These are phyloP conservation scores for Nymphalis urticae DNA, from an alignment of 2,888 invertebrate genomes.

Conservation along the genomic window DNA sequence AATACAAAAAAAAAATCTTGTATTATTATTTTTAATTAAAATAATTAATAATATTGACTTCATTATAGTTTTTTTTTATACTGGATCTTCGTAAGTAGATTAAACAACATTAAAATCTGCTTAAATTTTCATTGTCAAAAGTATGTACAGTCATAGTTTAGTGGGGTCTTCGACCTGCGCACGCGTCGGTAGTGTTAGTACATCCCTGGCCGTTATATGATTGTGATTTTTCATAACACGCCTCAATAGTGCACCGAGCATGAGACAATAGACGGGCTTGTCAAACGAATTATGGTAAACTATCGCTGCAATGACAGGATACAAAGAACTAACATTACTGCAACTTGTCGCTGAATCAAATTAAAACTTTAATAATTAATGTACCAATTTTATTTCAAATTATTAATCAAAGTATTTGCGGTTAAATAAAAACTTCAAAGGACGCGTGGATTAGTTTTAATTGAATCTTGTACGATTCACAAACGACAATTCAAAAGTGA, in stretches of 20 bases:
- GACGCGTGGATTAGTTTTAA: too few relatives aligned
- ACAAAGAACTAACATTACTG: not conserved
- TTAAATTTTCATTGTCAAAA: conserved; percentile 31
- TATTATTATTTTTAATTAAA: too few relatives aligned
- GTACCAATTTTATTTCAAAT: too few relatives aligned
- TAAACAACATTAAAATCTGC: not conserved
- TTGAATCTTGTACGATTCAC: too few relatives aligned
- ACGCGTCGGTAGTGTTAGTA: conserved; percentile 1
- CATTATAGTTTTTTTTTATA: too few relatives aligned
- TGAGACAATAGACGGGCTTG: conserved; percentile 11
- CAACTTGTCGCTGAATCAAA: not conserved
- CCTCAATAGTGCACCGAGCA: conserved; percentile 8
- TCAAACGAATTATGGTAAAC: conserved; percentile 11
- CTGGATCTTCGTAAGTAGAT: not conserved
- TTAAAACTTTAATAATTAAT: too few relatives aligned
- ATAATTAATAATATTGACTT: too few relatives aligned
- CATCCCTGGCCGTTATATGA: conserved; percentile 8
- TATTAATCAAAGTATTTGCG: too few relatives aligned
- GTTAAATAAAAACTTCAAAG: too few relatives aligned
- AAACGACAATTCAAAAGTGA: too few relatives aligned
- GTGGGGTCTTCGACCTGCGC: conserved; percentile 30
- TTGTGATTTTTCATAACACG: conserved; percentile 16
- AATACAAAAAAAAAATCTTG: too few relatives aligned
- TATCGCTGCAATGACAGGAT: conserved; percentile 3
- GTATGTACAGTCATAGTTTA: conserved; percentile 23